A percentile compares a stretch with the other conserved stretches of the same genome.
These are phyloP conservation scores for Lepidurus packardi DNA, from an alignment of 1,140 invertebrate genomes.

Conservation along the genomic window DNA sequence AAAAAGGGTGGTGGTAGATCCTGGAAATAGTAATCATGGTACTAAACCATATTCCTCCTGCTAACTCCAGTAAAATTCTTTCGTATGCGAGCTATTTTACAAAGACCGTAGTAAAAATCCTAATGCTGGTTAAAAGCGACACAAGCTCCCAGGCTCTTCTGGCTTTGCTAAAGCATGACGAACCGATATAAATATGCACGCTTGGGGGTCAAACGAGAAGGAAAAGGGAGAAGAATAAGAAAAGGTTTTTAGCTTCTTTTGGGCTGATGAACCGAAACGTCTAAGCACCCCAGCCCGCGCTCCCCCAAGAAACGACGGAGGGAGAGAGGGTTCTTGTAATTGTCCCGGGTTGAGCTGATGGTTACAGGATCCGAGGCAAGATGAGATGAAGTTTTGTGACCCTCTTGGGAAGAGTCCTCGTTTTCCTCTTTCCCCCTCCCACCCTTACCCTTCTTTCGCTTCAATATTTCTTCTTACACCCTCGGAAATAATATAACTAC, in stretches of 20 bases:
- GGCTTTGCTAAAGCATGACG: slow-evolving; percentile 21
- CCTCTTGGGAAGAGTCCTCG: slow-evolving; percentile 7
- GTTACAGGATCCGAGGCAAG: slow-evolving; percentile 20
- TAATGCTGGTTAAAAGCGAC: neutral
- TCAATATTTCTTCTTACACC: slow-evolving; percentile 17
- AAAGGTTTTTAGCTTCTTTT: neutral
- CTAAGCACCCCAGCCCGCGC: neutral
- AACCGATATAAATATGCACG: slow-evolving; percentile 15
- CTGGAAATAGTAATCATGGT: neutral
- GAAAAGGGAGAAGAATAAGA: neutral
- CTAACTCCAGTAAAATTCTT: neutral
- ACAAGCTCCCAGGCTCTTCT: neutral
- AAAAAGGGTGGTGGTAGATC: neutral
- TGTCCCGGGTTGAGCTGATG: neutral
- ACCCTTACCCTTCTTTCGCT: neutral
- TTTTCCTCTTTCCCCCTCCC: neutral
- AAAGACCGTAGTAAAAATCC: neutral
- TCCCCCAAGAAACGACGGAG: neutral
- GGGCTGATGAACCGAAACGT: neutral
- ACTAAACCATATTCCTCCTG: neutral
- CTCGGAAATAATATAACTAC: slow-evolving; percentile 10
- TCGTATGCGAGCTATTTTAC: neutral
- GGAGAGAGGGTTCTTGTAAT: slow-evolving; percentile 13
- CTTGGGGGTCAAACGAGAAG: slow-evolving; percentile 9
- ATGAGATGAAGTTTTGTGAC: slow-evolving; percentile 10